phyloP scores from a whole-genome alignment of 2,888 invertebrate species.

The Heliconius erato region DNA sequence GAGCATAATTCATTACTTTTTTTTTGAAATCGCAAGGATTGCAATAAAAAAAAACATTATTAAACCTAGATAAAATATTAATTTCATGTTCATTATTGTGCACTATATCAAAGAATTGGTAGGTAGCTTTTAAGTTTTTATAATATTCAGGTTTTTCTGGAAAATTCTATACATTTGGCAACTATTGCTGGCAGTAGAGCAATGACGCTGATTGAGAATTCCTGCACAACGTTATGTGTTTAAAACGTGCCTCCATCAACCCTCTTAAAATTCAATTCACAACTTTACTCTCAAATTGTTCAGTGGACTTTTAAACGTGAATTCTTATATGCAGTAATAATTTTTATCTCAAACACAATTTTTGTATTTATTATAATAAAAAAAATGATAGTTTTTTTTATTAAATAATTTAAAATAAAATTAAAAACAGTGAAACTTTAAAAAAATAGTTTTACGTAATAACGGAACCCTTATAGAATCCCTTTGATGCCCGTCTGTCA shows the following conservation, averaged over 20 bases:
- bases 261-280: conserved; percentile 39
- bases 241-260: conserved; percentile 33
- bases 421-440: too few relatives aligned
- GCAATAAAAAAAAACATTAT: too few relatives aligned
- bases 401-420: too few relatives aligned
- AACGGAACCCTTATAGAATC: too few relatives aligned
- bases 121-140: background rate
- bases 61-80: too few relatives aligned
- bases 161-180: conserved; percentile 24
- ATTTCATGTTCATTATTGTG: too few relatives aligned
- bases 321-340: background rate
- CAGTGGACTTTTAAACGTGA: conserved; percentile 5
- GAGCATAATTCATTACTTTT: too few relatives aligned
- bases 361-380: background rate
- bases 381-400: too few relatives aligned
- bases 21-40: too few relatives aligned
- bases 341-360: background rate
- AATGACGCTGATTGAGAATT: conserved; percentile 34
- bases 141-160: background rate
- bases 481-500: too few relatives aligned
- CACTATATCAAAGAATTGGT: too few relatives aligned
- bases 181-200: conserved; percentile 28
- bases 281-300: conserved; percentile 27
- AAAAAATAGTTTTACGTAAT: too few relatives aligned
- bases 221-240: conserved; percentile 29